These are phyloP conservation scores for Cavia porcellus DNA, from an alignment of 2,113 vertebrate genomes.

Conservation along the genomic window DNA sequence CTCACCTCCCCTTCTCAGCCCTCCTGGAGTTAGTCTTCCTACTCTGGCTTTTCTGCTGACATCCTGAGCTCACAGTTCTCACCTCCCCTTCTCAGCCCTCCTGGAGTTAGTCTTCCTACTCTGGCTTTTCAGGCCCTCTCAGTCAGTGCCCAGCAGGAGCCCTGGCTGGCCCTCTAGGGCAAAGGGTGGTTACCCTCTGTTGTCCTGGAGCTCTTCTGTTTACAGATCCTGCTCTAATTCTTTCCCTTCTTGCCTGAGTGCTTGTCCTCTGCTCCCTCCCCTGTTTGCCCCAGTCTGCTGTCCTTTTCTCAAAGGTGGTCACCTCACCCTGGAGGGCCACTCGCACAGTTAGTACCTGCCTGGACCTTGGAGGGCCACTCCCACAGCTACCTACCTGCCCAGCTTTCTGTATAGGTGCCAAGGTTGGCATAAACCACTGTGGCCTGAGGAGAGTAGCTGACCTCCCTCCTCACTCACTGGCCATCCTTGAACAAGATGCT, in stretches of 20 bases:
- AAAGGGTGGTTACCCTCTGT: neutral
- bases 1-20: neutral
- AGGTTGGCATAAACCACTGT: neutral
- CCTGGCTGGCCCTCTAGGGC: neutral
- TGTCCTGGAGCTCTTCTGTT: neutral
- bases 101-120: neutral
- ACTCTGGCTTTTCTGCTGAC: rapidly evolving
- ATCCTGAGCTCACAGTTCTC: rapidly evolving
- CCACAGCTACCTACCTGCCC: neutral
- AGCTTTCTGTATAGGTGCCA: neutral
- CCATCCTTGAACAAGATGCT: neutral
- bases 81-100: neutral
- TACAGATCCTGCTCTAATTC: neutral
- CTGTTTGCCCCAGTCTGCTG: neutral
- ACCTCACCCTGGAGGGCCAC: neutral
- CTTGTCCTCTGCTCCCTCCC: neutral
- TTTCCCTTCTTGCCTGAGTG: neutral
- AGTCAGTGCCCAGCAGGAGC: neutral
- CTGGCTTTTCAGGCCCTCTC: rapidly evolving
- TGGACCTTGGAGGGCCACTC: no score
- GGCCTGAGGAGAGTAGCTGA: neutral
- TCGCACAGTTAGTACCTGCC: no score
- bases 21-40: neutral
- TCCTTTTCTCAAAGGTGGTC: neutral
- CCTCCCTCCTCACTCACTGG: neutral